Base-by-base conservation (phyloP, 2,113 vertebrate genomes). In the Varanus komodoensis region DNA sequence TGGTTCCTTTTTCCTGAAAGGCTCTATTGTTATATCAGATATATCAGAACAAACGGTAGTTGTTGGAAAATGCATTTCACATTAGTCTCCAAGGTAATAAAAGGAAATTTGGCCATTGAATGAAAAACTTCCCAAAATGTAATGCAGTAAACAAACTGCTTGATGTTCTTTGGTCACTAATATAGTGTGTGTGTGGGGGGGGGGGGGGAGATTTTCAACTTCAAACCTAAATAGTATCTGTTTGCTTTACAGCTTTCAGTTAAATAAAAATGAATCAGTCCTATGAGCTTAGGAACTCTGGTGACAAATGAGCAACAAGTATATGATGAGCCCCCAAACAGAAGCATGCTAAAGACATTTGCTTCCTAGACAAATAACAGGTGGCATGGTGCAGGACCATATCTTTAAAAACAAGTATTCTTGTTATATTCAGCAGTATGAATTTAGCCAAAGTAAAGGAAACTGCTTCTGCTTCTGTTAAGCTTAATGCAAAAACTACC, bases 41-140 rank as follows among this genome's bases (percentile, higher is more conserved):
- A 82, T 92, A 93, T 91, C 94, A 93, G 96, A 96, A 96, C 95
- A 96, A 96, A 96, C 94, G 96, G 94, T 89, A 87, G 96, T 95
- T 96, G 95, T 97, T 92, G 92, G 15, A 96, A 97, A 94, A 94
- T 82, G 91, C 89, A 94, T 95, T 96, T 96, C 84, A 84, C 95
- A 91, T 93, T 93, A 96, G 94, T 93, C 94, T 90, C 81, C 93
- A 90, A 94, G 95, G 92, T 91, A 96, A 94, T 88, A 83, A 83
- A 48, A 75, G 54, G 52, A 44, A 74, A 89, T 64, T 19, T 75
- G 75, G 19, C 52, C 38, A 15, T 44, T 61, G 54, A 50, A 32
- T 64, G 29, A n/a, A 89, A 83, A 89, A 8, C 5, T 83, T 83
- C 54, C 81, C 54, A 83, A 83, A 67, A 75, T 64, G 32, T 74